Evolutionary conservation across 1,140 invertebrate species (phyloP).

Genomic region (Conus ventricosus): DNA sequence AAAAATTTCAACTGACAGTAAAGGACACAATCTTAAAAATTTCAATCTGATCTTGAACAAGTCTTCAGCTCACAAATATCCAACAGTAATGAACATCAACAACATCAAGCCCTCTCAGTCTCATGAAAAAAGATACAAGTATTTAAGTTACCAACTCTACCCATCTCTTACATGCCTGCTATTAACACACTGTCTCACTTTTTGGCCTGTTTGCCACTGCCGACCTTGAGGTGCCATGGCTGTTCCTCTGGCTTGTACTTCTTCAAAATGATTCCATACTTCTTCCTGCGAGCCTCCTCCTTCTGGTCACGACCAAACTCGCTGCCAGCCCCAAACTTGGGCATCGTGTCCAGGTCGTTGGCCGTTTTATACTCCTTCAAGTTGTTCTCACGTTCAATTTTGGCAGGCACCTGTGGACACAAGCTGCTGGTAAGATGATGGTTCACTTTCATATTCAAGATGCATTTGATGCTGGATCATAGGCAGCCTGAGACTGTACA

Average conservation of each 20-base stretch:
- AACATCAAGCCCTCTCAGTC: no score
- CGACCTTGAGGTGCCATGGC: slow-evolving; percentile 95
- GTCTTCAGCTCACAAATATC: no score
- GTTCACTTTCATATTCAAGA: no score
- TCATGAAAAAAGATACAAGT: no score
- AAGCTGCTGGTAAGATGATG: not conserved
- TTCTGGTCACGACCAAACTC: slow-evolving; percentile 87
- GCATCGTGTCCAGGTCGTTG: slow-evolving; percentile 84
- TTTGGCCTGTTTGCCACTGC: slow-evolving; percentile 89
- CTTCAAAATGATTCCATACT: slow-evolving; percentile 90
- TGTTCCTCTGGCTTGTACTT: slow-evolving; percentile 95
- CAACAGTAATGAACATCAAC: no score
- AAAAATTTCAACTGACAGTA: no score
- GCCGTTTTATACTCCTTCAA: slow-evolving; percentile 90
- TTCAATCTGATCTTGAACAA: no score
- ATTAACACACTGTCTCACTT: slow-evolving; percentile 79
- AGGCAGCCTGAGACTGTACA: no score
- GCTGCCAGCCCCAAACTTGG: slow-evolving; percentile 84
- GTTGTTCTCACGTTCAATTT: slow-evolving; percentile 96
- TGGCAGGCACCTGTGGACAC: slow-evolving; percentile 77
- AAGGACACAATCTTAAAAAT: no score
- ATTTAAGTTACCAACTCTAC: no score
- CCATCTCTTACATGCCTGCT: no score
- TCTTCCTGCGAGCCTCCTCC: slow-evolving; percentile 94
- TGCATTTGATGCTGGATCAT: no score